A percentile compares a stretch with the other conserved stretches of the same genome.
Conservation (phyloP, 1,140 invertebrate genomes). For the Octopus bimaculoides region DNA sequence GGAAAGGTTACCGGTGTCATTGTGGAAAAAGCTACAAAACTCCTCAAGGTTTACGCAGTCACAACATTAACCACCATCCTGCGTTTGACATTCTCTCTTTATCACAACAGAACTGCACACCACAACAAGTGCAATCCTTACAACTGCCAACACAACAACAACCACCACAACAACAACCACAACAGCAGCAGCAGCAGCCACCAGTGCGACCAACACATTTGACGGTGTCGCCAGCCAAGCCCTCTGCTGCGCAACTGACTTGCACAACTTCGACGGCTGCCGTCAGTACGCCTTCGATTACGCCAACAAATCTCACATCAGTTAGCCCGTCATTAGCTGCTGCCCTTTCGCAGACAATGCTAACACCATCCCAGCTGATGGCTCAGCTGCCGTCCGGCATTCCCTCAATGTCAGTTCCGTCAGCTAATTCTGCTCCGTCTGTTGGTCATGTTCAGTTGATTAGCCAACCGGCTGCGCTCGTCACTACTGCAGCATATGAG, state of each 20-base stretch:
- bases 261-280: neutral
- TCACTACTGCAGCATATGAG: too few relatives aligned
- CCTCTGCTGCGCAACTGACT: neutral
- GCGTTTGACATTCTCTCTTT: constrained; percentile 10
- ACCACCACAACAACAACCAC: constrained; percentile 12
- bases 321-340: neutral
- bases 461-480: too few relatives aligned
- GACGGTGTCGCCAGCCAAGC: neutral
- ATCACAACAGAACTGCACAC: neutral
- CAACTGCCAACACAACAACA: neutral
- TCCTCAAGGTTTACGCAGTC: constrained; percentile 71
- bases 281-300: neutral
- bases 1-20: constrained; percentile 75
- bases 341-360: neutral
- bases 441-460: too few relatives aligned
- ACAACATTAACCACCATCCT: constrained; percentile 53
- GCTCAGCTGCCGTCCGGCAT: neutral
- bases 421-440: too few relatives aligned
- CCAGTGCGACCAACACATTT: neutral
- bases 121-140: constrained; percentile 5
- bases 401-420: too few relatives aligned
- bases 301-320: neutral
- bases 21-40: constrained; percentile 83
- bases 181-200: constrained; percentile 3
- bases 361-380: neutral